Conservation (phyloP, 2,797 vertebrate species). For the Macropus fuliginosus region DNA sequence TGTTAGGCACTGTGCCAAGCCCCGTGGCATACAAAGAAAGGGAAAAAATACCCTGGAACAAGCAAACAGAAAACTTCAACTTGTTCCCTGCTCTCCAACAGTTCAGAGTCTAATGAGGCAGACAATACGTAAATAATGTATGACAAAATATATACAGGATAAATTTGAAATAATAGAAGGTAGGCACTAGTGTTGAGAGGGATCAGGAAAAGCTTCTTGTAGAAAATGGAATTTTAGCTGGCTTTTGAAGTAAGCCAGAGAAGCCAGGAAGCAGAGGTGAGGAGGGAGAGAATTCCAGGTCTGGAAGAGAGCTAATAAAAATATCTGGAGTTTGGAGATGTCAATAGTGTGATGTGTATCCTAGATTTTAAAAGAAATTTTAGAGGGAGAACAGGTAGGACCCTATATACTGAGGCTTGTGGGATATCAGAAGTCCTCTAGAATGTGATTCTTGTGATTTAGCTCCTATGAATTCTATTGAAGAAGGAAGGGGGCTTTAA, state of each 20-base stretch:
- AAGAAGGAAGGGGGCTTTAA: not conserved
- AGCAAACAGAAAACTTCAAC: not conserved
- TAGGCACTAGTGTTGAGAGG: not conserved
- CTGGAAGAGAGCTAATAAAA: not conserved
- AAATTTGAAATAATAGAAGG: not conserved
- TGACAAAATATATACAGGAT: not conserved
- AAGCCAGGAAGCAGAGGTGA: not conserved
- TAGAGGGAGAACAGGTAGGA: not conserved
- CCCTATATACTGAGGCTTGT: not conserved
- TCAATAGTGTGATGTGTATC: not conserved
- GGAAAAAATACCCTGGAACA: not conserved
- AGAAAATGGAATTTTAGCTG: not conserved
- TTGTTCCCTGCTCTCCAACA: not conserved
- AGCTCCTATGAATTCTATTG: not conserved
- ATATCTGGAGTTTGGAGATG: not conserved
- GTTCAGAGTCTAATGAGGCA: not conserved
- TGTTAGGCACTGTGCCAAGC: not conserved
- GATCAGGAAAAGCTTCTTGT: not conserved
- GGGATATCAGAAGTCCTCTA: not conserved
- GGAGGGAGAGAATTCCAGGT: not conserved
- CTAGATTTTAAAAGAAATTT: not conserved
- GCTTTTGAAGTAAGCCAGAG: not conserved
- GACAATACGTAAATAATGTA: not conserved
- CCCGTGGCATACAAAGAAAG: not conserved
- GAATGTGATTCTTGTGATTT: not conserved